These are phyloP conservation scores for Smittia aterrima DNA, from an alignment of 2,888 invertebrate genomes.

Conservation along the genomic window DNA sequence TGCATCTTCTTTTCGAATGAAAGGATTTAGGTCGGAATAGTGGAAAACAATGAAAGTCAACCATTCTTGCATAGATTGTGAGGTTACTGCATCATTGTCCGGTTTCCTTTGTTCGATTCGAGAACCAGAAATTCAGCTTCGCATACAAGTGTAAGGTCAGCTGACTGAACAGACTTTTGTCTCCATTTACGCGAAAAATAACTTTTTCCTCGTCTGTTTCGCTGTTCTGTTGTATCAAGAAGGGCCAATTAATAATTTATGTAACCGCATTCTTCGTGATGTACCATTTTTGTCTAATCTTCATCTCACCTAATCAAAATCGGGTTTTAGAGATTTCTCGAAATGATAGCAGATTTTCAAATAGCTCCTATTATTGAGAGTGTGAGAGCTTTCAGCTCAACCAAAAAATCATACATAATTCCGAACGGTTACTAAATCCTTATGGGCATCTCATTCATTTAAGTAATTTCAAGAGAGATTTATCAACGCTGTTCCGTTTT, in stretches of 20 bases:
- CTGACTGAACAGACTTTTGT: conserved; percentile 33
- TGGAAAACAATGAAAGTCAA: neutral
- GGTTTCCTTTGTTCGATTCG: neutral
- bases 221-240: neutral
- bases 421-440: neutral
- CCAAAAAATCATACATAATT: neutral
- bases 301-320: too few relatives aligned
- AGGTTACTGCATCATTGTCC: neutral
- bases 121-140: neutral
- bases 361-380: too few relatives aligned
- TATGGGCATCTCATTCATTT: neutral
- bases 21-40: neutral
- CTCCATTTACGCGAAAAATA: conserved; percentile 37
- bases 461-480: neutral
- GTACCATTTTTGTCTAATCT: neutral
- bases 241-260: too few relatives aligned
- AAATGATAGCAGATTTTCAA: too few relatives aligned
- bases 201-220: conserved; percentile 15
- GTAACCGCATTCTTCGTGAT: neutral
- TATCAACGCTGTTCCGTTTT: neutral
- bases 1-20: neutral
- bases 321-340: too few relatives aligned
- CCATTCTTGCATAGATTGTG: neutral
- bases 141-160: neutral
- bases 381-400: neutral